Evolutionary conservation across 2,797 vertebrate species (phyloP), one percentile per base, ranked within the genome.

Genomic region (Tolypeutes matacus): DNA sequence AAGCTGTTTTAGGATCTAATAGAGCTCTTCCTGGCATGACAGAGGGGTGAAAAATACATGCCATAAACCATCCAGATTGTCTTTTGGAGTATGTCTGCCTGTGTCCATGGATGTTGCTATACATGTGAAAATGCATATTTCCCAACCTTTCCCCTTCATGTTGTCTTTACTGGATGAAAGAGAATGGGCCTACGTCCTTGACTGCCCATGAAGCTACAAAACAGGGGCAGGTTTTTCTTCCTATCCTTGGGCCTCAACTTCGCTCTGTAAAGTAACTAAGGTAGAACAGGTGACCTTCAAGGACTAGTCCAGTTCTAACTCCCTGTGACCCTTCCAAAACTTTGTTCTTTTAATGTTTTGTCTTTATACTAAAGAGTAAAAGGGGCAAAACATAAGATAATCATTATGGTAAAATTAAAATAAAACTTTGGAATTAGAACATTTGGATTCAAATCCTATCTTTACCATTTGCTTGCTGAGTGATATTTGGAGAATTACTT

Each of bases 331-430:
- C 83, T 53, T 58, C 82, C 62, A 64, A 86, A 86, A 81, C 58
- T 10, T 39, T 21, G 27, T 75, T 62, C 64, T 92, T 82, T 93
- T 72, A 91, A 89, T 53, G 62, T 81, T 82, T 36, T 75, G 13
- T 21, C 51, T 95, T 89, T 73, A 80, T 42, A 23, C 46, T 36
- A 78, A 78, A 86, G 10, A 77, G 29, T 2, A 46, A 36, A 77
- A 83, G 75, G 13, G 10, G n/a, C 17, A 58, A 64, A 81, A 31
- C 18, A 80, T 6, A 88, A n/a, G 0, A 15, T 51, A 39, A 39
- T 14, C 64, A 49, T 18, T 73, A 25, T 3, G 4, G 3, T 69
- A 78, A 89, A 97, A 69, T 69, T 39, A 73, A 96, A 82, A 82
- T 51, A 82, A n/a, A 36, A 75, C 62, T 85, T 60, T 82, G 76